Base-by-base conservation (phyloP, 2,888 invertebrate species). In the Agrilus cyanescens region DNA sequence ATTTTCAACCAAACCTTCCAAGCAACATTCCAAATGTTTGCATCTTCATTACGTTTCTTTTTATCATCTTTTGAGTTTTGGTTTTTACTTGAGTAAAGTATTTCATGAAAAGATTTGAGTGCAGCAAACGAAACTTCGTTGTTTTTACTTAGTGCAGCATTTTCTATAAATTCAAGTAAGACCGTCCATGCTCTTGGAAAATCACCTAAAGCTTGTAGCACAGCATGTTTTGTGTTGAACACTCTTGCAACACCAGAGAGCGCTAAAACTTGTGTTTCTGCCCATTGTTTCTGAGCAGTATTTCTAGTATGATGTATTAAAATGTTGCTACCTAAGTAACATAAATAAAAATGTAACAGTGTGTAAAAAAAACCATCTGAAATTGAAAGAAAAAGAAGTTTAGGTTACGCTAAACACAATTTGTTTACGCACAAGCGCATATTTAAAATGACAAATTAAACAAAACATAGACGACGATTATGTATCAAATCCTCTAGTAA, bases 241-340 rank as follows among this genome's bases (percentile, higher is more conserved):
- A 77, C 94, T 48, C 94, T 75, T 1, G 93, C 90, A 14, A 95
- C 94, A 0, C 95, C 95, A 3, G 88, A 88, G 12, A 93, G 66
- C 0, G 90, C 89, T 46, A 91, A 65, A 32, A 89, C 94, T 73
- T 94, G 90, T 1, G 97, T 97, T 68, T 97, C 96, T 0, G 96
- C 94, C 96, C 96, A 97, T 60, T 97, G 97, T 58, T 97, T 97
- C 66, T 95, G 94, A 37, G 96, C 96, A 0, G 98, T 98, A 66
- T 98, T 97, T 45, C 98, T 76, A 1, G 96, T 91, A 68, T 98
- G 98, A 67, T 98, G 98, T 56, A 98, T 96, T 4, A 97, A 74
- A 52, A 97, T 93, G 60, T 93, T 94, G 45, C 85, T 90, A 35
- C 89, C 50, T 49, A 37, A 5, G 41, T 46, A 18, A 25, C 20